phyloP scores from a whole-genome alignment of 2,797 vertebrate species.

The Cyprinella venusta region DNA sequence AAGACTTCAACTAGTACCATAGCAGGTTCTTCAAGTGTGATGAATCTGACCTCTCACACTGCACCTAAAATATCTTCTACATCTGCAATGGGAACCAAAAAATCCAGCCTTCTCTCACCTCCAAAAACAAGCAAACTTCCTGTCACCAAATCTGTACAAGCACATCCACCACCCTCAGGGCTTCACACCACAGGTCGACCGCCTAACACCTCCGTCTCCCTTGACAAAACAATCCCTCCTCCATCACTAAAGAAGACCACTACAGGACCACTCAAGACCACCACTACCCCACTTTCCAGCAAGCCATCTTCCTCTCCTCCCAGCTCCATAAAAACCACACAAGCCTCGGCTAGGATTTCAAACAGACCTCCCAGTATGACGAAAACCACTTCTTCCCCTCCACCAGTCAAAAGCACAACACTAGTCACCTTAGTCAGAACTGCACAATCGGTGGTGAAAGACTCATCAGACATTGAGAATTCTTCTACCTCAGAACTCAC shows the following conservation, averaged over 20 bases:
- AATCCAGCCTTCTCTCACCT: constrained; percentile 42
- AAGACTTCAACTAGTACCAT: constrained; percentile 49
- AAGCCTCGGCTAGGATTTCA: constrained; percentile 61
- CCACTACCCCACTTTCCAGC: constrained; percentile 53
- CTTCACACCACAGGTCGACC: constrained; percentile 58
- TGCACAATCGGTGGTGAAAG: constrained; percentile 38
- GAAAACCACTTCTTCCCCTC: constrained; percentile 52
- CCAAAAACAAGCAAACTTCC: constrained; percentile 60
- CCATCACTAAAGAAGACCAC: constrained; percentile 55
- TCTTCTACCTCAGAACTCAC: constrained; percentile 54
- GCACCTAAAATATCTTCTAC: constrained; percentile 44
- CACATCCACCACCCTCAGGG: constrained; percentile 60
- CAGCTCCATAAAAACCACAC: constrained; percentile 60
- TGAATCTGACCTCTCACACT: constrained; percentile 44
- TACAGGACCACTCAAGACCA: constrained; percentile 59
- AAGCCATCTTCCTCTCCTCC: constrained; percentile 44
- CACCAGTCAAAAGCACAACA: constrained; percentile 35
- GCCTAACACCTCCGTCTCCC: constrained; percentile 47
- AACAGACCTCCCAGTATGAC: constrained; percentile 49
- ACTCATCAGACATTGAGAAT: constrained; percentile 57
- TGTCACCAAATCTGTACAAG: constrained; percentile 51
- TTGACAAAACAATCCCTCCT: constrained; percentile 53
- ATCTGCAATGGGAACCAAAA: constrained; percentile 63
- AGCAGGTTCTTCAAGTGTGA: constrained; percentile 53
- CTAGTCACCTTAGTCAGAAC: constrained; percentile 50